Evolutionary conservation across 2,888 invertebrate genomes (phyloP), one percentile per base, ranked within the genome.

Genomic region (Lasioglossum pauxillum): DNA sequence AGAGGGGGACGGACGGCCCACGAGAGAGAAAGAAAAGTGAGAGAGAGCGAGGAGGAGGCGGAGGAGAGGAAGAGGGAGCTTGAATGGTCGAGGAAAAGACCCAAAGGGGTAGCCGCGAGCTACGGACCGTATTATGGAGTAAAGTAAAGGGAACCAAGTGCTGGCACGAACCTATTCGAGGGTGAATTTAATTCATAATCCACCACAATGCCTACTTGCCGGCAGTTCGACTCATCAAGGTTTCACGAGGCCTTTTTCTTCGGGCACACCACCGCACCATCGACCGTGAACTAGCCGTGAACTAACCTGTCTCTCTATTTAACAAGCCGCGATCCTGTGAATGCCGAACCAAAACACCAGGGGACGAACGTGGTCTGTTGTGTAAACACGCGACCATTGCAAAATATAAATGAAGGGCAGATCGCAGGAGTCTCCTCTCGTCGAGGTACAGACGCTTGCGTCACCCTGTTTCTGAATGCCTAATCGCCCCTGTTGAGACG

Each of bases 101-200:
- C 84, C 83, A 85, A 84, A 80, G 84, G 84, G 82, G 64, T 87
- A 81, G 90, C 90, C 88, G 83, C 83, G 86, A 88, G 90, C 91
- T 87, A 90, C 88, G 91, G 89, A 90, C 85, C 89, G 88, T 91
- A 92, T 93, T 92, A 92, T 90, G 88, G 91, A 90, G 90, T 89
- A 87, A 88, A 81, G 90, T 86, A 90, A 91, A 90, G 90, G 88
- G 91, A 86, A 78, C 86, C 77, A 77, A 86, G 87, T 84, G 83
- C 84, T 82, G 86, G 83, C 77, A 83, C 81, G 79, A 84, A 80
- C 83, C 86, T 78, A 88, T 84, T 90, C 83, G 90, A 88, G 86
- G 88, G 90, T 89, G 88, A 89, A 92, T 92, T 93, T 92, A 93
- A 93, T 93, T 93, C 91, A 92, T 93, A 93, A 93, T 93, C 88